Evolutionary conservation across 2,888 invertebrate genomes (phyloP), one percentile per base, ranked within the genome.

Genomic region (Hyposoter dolosus): DNA sequence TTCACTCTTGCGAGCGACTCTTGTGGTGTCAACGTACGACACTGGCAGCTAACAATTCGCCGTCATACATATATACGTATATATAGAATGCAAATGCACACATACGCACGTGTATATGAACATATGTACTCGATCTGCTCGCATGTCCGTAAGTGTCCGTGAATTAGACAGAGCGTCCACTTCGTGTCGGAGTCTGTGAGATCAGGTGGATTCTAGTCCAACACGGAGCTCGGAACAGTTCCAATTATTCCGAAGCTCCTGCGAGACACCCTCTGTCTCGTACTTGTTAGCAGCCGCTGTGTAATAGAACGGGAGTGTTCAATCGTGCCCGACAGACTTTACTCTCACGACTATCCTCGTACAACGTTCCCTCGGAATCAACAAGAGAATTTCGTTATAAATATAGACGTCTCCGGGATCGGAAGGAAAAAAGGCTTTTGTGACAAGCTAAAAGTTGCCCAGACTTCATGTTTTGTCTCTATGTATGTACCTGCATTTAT

Each of bases 381-480:
- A 82, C 79, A 60, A 74, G 74, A 77, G 74, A 69, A 78, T 81
- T 86, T 68, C 77, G 66, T 77, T 83, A 78, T 75, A 84, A 84
- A 82, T 81, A 81, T 83, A 86, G 86, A 83, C 77, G 74, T 86
- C 81, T 78, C 56, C 60, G n/a, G 68, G 60, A 81, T 85, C 78
- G 69, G 80, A 65, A 53, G 60, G 53, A 56, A 75, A 53, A 81
- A 75, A 68, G 43, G 28, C 47, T 69, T 50, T 15, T 68, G 23
- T 72, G 82, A 78, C 83, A 82, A 75, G 78, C 28, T 56, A 77
- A 71, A 68, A 77, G 71, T 68, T 65, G n/a, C 77, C 15, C 40
- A 69, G 79, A 78, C 68, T 84, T 69, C 47, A 60, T 80, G 72
- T 82, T 76, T 85, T 71, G 76, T 71, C 85, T 76, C 56, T 35